Evolutionary conservation across 2,113 vertebrate species (phyloP).

Genomic region (Chrysemys picta): DNA sequence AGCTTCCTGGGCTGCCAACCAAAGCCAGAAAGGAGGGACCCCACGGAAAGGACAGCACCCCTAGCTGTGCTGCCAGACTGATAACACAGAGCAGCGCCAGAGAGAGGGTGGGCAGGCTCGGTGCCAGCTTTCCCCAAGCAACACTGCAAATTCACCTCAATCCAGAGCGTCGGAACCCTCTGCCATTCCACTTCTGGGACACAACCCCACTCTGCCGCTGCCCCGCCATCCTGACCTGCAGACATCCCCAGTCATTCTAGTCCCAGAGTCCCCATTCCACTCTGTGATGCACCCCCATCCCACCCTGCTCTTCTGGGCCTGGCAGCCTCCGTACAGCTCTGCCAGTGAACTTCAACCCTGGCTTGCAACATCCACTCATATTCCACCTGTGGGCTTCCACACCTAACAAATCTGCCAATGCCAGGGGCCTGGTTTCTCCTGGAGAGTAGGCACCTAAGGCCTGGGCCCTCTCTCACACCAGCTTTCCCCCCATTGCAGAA

Average conservation of each 20-base stretch:
- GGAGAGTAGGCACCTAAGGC: not conserved
- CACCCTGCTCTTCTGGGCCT: not conserved
- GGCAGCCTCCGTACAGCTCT: not conserved
- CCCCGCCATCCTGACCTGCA: not conserved
- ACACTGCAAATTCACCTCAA: slow-evolving; percentile 25
- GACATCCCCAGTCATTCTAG: not conserved
- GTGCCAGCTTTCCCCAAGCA: not conserved
- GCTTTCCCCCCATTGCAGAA: not conserved
- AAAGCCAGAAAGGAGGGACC: not conserved
- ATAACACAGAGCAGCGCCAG: not conserved
- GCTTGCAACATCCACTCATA: not conserved
- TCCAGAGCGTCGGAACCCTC: slow-evolving; percentile 11
- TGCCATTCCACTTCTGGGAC: not conserved
- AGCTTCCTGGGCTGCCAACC: not conserved
- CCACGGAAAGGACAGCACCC: not conserved
- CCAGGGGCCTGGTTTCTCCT: not conserved
- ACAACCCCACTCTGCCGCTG: not conserved
- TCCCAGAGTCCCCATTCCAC: not conserved
- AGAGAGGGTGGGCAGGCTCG: not conserved
- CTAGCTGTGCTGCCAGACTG: not conserved
- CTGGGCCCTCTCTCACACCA: not conserved
- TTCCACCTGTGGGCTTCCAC: not conserved
- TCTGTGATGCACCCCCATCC: not conserved
- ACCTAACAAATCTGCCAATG: not conserved
- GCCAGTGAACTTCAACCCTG: not conserved